These are phyloP conservation scores for Azorinus chamasolen DNA, from an alignment of 2,888 invertebrate genomes.

Conservation along the genomic window DNA sequence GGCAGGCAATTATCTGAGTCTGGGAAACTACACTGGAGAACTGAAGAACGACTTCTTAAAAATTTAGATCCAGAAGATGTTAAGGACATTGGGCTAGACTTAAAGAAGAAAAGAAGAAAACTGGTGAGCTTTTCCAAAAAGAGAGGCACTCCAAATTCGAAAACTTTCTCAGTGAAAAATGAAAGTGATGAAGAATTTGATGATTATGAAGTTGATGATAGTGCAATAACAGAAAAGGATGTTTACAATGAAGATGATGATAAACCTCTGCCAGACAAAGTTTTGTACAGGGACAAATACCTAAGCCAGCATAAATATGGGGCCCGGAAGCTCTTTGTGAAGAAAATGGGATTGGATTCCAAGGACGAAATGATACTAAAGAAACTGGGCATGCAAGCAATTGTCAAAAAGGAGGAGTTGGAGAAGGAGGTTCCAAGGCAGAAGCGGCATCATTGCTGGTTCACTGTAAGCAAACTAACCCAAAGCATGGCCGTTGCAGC, in stretches of 20 bases:
- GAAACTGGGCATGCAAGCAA: slow-evolving; percentile 76
- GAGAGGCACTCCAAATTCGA: slow-evolving; percentile 27
- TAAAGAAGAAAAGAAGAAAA: slow-evolving; percentile 75
- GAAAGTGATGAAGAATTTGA: slow-evolving; percentile 26
- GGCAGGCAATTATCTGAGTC: slow-evolving; percentile 56
- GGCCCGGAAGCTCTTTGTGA: slow-evolving; percentile 63
- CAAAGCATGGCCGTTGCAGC: slow-evolving; percentile 73
- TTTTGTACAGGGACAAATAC: slow-evolving; percentile 55
- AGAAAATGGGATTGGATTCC: slow-evolving; percentile 62
- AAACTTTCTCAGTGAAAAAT: slow-evolving; percentile 17
- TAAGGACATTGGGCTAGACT: slow-evolving; percentile 71
- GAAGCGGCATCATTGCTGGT: background rate
- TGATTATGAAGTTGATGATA: slow-evolving; percentile 42
- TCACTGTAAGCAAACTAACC: slow-evolving; percentile 56
- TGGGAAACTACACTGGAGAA: slow-evolving; percentile 74
- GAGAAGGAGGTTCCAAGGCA: background rate
- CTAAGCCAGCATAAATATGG: slow-evolving; percentile 62
- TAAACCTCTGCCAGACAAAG: slow-evolving; percentile 44
- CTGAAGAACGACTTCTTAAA: slow-evolving; percentile 73
- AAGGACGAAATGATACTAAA: slow-evolving; percentile 73
- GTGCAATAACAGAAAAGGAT: slow-evolving; percentile 49
- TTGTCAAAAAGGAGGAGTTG: slow-evolving; percentile 12
- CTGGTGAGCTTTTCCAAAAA: slow-evolving; percentile 60
- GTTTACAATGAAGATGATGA: slow-evolving; percentile 61
- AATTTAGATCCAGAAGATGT: slow-evolving; percentile 73